Evolutionary conservation across 2,888 invertebrate species (phyloP).

Genomic region (Thyatira batis): DNA sequence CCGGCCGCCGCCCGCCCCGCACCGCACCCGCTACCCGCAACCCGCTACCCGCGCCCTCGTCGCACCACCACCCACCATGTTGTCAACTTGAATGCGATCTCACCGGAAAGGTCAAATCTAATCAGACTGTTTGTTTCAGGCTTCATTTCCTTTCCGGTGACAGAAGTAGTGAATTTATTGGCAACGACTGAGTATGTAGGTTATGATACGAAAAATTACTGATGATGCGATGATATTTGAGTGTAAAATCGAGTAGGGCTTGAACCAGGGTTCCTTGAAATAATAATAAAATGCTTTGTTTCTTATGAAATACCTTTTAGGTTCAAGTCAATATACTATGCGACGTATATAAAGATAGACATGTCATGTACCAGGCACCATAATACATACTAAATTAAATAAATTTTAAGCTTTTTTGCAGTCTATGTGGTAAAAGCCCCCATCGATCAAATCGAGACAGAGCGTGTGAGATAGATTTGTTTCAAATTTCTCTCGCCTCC

Average conservation of each 20-base stretch:
- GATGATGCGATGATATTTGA: not conserved
- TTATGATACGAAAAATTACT: not conserved
- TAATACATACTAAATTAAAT: too few relatives aligned
- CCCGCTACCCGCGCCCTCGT: constrained; percentile 35
- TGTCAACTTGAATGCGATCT: constrained; percentile 68
- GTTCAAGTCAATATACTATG: too few relatives aligned
- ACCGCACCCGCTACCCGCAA: constrained; percentile 35
- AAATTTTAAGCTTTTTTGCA: too few relatives aligned
- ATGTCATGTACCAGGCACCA: too few relatives aligned
- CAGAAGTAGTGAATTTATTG: too few relatives aligned
- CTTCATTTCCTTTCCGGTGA: constrained; percentile 9
- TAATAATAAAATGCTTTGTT: too few relatives aligned
- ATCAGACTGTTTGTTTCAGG: constrained; percentile 18
- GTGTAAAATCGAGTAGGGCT: not conserved
- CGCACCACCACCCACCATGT: constrained; percentile 71
- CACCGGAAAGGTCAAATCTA: constrained; percentile 34
- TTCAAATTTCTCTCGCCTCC: too few relatives aligned
- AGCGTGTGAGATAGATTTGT: too few relatives aligned
- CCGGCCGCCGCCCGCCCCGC: constrained; percentile 39
- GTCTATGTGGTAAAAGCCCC: too few relatives aligned
- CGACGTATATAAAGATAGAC: too few relatives aligned
- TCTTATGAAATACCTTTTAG: too few relatives aligned
- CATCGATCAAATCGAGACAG: too few relatives aligned
- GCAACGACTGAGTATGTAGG: not conserved
- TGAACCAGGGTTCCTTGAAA: not conserved